Conservation (phyloP, 2,888 invertebrate species). For the Campoplex capitator region DNA sequence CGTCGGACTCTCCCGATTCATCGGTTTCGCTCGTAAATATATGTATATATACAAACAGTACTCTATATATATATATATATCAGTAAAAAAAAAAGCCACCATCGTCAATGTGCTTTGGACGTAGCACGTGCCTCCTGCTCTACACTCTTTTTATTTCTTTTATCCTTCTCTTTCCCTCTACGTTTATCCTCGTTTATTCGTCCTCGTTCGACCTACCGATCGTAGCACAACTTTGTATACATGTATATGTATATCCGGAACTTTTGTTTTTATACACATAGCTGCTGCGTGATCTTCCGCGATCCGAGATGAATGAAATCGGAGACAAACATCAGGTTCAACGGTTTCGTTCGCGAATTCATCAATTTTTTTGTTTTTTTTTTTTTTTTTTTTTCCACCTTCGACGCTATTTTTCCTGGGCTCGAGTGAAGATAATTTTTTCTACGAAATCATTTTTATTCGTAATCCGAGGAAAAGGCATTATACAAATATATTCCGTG, state of each 20-base stretch:
- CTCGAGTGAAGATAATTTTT: no score
- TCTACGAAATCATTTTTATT: background rate
- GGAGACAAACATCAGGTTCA: conserved; percentile 11
- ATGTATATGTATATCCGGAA: background rate
- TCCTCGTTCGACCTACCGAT: conserved; percentile 25
- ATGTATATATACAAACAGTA: conserved; percentile 27
- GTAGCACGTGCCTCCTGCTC: conserved; percentile 54
- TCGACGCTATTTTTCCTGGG: background rate
- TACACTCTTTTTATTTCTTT: conserved; percentile 23
- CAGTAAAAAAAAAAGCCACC: conserved; percentile 40
- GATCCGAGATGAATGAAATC: conserved; percentile 31
- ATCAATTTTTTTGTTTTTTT: background rate
- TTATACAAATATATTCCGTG: background rate
- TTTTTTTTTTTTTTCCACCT: background rate
- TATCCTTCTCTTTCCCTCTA: conserved; percentile 17
- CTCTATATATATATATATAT: conserved; percentile 5
- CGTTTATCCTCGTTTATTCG: conserved; percentile 21
- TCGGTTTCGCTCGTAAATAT: conserved; percentile 31
- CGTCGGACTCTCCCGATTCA: conserved; percentile 53
- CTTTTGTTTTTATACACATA: conserved; percentile 30
- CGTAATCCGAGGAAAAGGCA: no score
- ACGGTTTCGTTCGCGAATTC: background rate
- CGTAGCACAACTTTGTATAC: conserved; percentile 1
- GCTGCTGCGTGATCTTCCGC: background rate
- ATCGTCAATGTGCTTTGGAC: conserved; percentile 60